Percentiles rank a stretch among this genome's conserved stretches.
These are phyloP conservation scores for Sebastes alutus DNA, from an alignment of 2,797 vertebrate species.

Conservation along the genomic window DNA sequence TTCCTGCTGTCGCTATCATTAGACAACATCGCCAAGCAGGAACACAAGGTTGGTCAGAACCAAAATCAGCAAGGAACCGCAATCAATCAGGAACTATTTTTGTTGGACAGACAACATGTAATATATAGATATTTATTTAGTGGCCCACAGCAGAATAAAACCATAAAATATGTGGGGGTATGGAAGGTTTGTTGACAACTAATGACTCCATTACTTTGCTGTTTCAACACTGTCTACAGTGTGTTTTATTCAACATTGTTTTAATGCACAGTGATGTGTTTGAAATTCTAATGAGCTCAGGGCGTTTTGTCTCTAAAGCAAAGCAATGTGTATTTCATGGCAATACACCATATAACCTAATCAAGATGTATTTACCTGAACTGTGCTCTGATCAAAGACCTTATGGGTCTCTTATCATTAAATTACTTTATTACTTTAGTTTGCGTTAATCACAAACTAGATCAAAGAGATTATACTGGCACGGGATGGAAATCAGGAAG, in stretches of 20 bases:
- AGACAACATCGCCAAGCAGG: slow-evolving; percentile 92
- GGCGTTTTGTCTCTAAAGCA: not conserved
- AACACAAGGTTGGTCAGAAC: slow-evolving; percentile 86
- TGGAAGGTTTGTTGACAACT: not conserved
- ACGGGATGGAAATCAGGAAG: not conserved
- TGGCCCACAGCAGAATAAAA: not conserved
- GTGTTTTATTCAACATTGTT: not conserved
- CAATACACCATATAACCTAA: not conserved
- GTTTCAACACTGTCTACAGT: not conserved
- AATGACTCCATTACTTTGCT: not conserved
- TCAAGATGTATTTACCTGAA: not conserved
- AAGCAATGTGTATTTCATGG: not conserved
- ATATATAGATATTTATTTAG: not conserved
- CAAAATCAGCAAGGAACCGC: not conserved
- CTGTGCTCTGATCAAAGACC: not conserved
- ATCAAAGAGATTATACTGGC: not conserved
- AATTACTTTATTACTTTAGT: not conserved
- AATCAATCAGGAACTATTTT: not conserved
- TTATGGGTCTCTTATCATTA: not conserved
- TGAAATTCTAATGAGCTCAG: not conserved
- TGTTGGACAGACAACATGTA: not conserved
- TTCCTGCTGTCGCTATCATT: slow-evolving; percentile 91
- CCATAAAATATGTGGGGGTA: not conserved
- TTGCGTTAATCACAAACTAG: not conserved
- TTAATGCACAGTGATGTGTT: not conserved